Evolutionary conservation across 2,113 vertebrate species (phyloP).

Genomic region (Triplophysa rosa): DNA sequence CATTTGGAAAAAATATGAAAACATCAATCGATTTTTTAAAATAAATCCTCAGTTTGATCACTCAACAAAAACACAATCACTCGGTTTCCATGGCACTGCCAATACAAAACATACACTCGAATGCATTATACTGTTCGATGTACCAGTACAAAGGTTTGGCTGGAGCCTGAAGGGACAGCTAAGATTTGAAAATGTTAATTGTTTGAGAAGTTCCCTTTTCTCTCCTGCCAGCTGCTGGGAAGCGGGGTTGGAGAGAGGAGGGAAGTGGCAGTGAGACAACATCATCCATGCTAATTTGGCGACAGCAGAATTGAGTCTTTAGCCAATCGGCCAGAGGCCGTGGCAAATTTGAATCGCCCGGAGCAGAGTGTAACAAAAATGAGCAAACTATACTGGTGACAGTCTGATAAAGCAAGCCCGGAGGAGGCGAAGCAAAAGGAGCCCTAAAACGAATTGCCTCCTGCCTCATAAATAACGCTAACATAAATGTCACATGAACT

Average conservation of each 20-base stretch:
- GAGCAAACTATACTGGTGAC: conserved; percentile 62
- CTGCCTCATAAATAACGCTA: conserved; percentile 79
- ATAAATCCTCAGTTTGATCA: background rate
- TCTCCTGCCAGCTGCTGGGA: conserved; percentile 59
- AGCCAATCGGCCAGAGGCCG: conserved; percentile 64
- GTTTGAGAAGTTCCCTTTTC: conserved; percentile 59
- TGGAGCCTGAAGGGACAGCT: conserved; percentile 62
- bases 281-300: conserved; percentile 58
- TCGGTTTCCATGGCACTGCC: conserved; percentile 45
- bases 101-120: conserved; percentile 57
- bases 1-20: too few relatives aligned
- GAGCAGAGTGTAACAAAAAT: conserved; percentile 62
- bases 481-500: conserved; percentile 79
- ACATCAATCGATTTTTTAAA: too few relatives aligned
- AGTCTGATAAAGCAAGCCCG: conserved; percentile 66
- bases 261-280: conserved; percentile 46
- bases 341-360: conserved; percentile 60
- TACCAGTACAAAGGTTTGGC: conserved; percentile 63
- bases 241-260: conserved; percentile 47
- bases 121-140: conserved; percentile 63
- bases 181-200: conserved; percentile 66
- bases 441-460: conserved; percentile 72
- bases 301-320: conserved; percentile 63
- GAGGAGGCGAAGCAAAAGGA: conserved; percentile 61
- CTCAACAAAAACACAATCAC: conserved; percentile 36